phyloP scores from a whole-genome alignment of 53 echinoderm and acorn worm genomes.

The Luidia sarsii region DNA sequence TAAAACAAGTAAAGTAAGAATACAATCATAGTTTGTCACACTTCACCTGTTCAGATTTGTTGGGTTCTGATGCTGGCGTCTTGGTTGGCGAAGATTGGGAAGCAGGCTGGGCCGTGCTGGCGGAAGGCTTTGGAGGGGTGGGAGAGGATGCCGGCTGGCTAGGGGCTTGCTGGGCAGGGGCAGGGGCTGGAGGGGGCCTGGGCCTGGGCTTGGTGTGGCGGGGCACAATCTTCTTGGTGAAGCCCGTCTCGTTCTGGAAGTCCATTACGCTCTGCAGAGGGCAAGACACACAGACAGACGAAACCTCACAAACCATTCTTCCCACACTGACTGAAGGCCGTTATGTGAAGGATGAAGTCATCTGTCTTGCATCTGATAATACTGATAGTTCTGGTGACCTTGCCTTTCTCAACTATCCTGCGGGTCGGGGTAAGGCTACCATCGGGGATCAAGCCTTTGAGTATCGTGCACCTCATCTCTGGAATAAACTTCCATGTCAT shows the following conservation, averaged over 20 bases:
- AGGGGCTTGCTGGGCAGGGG: constrained; percentile 31
- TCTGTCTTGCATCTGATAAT: too few species aligned
- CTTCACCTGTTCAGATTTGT: constrained; percentile 9
- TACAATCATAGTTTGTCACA: too few species aligned
- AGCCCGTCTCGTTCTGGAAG: constrained; percentile 83
- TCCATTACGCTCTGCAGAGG: constrained; percentile 67
- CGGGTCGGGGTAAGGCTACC: too few species aligned
- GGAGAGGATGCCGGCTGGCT: background rate
- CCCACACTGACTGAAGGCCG: too few species aligned
- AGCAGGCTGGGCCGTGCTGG: background rate
- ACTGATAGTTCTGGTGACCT: too few species aligned
- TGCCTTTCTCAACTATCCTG: too few species aligned
- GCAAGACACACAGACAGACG: background rate
- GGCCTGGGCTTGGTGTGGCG: constrained; percentile 36
- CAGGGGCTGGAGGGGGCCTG: background rate
- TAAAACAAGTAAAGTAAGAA: too few species aligned
- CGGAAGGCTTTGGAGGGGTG: constrained; percentile 13
- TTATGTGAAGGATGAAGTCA: too few species aligned
- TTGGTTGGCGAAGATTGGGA: background rate
- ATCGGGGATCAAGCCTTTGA: too few species aligned
- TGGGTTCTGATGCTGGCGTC: background rate
- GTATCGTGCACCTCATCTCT: too few species aligned
- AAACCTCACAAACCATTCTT: too few species aligned
- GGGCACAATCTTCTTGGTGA: constrained; percentile 51
- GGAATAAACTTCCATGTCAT: too few species aligned